Evolutionary conservation across 2,113 vertebrate genomes (phyloP).

Genomic region (Scopus umbretta): DNA sequence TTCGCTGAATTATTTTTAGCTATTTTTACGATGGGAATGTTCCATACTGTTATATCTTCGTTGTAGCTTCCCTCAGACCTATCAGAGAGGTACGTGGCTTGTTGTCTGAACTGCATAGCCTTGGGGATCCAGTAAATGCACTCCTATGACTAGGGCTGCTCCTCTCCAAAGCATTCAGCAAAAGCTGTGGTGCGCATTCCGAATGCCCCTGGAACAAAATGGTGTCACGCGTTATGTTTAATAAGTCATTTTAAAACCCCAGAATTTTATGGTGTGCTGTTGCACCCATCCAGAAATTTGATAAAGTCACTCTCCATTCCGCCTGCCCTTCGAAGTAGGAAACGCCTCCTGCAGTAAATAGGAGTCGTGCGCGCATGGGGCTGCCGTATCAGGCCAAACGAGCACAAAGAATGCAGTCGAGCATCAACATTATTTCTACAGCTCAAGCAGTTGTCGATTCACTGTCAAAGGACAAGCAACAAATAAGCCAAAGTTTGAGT

Average conservation of each 20-base stretch:
- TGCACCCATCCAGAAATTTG: neutral
- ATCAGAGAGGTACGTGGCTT: neutral
- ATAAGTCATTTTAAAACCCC: neutral
- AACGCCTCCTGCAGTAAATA: neutral
- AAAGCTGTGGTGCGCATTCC: neutral
- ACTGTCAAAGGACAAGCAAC: conserved; percentile 3
- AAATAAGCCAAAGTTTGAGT: conserved; percentile 12
- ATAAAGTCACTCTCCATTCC: neutral
- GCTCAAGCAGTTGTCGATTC: conserved; percentile 14
- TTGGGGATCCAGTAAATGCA: neutral
- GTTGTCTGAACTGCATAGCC: neutral
- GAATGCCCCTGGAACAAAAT: neutral
- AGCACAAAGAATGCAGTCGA: conserved; percentile 45
- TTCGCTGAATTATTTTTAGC: neutral
- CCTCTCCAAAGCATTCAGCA: neutral
- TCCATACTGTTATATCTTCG: neutral
- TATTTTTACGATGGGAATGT: neutral
- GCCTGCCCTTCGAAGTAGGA: neutral
- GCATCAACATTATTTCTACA: conserved; percentile 27
- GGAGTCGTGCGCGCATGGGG: neutral
- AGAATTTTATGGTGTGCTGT: neutral
- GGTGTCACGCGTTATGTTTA: neutral
- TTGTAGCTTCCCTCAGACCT: neutral
- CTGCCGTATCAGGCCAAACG: neutral
- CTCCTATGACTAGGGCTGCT: neutral